Conservation (phyloP, 2,797 vertebrate species). For the Percopsis omiscomaycus region DNA sequence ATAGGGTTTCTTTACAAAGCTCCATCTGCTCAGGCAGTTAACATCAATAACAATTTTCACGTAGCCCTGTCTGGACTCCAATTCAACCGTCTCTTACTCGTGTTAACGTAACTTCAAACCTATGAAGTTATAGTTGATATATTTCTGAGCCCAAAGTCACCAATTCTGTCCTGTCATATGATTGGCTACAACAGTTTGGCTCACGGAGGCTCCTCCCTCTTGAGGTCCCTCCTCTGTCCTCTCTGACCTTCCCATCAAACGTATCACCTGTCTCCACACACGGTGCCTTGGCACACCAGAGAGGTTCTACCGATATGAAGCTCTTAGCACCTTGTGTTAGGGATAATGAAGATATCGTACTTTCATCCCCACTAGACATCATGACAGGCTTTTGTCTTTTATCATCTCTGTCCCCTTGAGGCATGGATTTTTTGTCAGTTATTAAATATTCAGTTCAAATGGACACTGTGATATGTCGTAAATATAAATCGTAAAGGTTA, state of each 20-base stretch:
- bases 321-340: slow-evolving; percentile 55
- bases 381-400: slow-evolving; percentile 5
- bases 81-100: background rate
- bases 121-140: background rate
- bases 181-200: slow-evolving; percentile 38
- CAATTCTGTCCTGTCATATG: slow-evolving; percentile 29
- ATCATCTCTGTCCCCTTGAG: background rate
- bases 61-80: too few species aligned
- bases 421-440: background rate
- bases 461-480: background rate
- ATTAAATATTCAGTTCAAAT: background rate
- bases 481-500: background rate
- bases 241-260: slow-evolving; percentile 72
- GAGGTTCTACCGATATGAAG: slow-evolving; percentile 54
- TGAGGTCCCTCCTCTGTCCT: slow-evolving; percentile 51
- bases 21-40: too few species aligned
- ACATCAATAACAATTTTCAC: too few species aligned
- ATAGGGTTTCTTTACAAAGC: background rate
- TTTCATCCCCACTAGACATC: slow-evolving; percentile 47
- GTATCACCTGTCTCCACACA: slow-evolving; percentile 39
- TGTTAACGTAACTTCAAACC: background rate
- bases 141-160: slow-evolving; percentile 20
- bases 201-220: slow-evolving; percentile 45
- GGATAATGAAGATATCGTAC: slow-evolving; percentile 58
- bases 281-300: slow-evolving; percentile 25